Evolutionary conservation across 2,797 vertebrate genomes (phyloP).

Genomic region (Megaceryle alcyon): DNA sequence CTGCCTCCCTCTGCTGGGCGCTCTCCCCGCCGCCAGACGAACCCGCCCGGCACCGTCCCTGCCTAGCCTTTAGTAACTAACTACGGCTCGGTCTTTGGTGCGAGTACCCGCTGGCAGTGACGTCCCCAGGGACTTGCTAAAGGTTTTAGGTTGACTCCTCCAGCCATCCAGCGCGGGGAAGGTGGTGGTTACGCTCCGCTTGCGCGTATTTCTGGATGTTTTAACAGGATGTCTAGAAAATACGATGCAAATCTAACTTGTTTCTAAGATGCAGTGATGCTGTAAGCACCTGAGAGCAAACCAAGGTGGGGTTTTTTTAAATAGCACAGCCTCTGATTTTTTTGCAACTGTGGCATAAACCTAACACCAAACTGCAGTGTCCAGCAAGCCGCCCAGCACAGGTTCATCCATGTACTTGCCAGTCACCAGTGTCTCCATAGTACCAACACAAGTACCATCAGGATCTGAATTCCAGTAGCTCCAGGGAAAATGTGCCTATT

Average conservation of each 20-base stretch:
- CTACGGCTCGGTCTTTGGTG: no score
- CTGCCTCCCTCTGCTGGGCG: conserved; percentile 22
- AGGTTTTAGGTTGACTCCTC: no score
- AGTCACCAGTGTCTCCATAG: not conserved
- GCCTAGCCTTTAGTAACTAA: rapidly evolving
- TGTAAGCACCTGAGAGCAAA: not conserved
- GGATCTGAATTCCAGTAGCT: not conserved
- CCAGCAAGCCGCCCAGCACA: rapidly evolving
- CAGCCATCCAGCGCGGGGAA: rapidly evolving
- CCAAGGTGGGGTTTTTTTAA: no score
- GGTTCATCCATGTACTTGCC: rapidly evolving
- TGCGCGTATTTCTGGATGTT: not conserved
- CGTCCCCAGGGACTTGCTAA: rapidly evolving
- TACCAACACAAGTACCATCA: rapidly evolving
- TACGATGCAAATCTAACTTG: rapidly evolving
- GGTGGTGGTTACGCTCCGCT: no score
- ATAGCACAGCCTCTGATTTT: not conserved
- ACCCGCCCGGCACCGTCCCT: rapidly evolving
- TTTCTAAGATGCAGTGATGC: not conserved
- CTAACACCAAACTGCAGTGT: not conserved
- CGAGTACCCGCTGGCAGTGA: no score
- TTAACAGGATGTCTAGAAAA: not conserved
- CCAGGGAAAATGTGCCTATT: not conserved
- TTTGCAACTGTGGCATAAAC: not conserved
- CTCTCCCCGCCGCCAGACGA: not conserved